A percentile compares a stretch with the other conserved stretches of the same genome.
Evolutionary conservation across 2,797 vertebrate genomes (phyloP).

Genomic region (Manis pentadactyla): DNA sequence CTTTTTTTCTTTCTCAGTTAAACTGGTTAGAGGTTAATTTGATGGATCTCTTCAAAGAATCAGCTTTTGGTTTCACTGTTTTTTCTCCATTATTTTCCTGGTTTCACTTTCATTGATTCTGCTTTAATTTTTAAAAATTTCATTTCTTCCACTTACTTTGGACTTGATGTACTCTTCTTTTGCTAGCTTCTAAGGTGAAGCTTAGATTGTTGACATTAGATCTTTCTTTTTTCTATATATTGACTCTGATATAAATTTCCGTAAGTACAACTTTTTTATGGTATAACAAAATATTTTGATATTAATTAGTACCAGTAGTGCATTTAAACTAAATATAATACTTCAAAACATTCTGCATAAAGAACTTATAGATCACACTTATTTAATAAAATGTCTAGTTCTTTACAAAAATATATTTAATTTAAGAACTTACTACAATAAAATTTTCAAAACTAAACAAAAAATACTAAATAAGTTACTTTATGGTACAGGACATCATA

Average conservation of each 20-base stretch:
- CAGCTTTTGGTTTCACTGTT: neutral
- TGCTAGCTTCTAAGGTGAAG: neutral
- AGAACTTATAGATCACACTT: constrained; percentile 31
- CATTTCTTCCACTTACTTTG: neutral
- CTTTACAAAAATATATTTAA: constrained; percentile 27
- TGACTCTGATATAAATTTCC: neutral
- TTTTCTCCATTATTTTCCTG: neutral
- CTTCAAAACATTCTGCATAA: constrained; percentile 43
- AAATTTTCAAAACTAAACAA: neutral
- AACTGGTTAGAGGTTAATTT: neutral
- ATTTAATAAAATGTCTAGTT: constrained; percentile 44
- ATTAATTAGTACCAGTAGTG: neutral
- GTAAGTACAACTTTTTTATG: neutral
- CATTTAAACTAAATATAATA: neutral
- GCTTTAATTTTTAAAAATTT: neutral
- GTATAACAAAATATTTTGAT: constrained; percentile 56
- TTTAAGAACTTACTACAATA: neutral
- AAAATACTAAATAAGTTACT: constrained; percentile 8
- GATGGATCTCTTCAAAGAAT: neutral
- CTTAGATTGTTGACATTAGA: neutral
- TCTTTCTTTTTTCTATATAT: neutral
- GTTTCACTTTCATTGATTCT: constrained; percentile 2
- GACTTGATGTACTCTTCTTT: constrained; percentile 9
- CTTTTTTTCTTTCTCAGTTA: neutral
- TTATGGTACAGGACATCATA: neutral